Evolutionary conservation across 2,888 invertebrate species (phyloP).

Genomic region (Heliconius ismenius): DNA sequence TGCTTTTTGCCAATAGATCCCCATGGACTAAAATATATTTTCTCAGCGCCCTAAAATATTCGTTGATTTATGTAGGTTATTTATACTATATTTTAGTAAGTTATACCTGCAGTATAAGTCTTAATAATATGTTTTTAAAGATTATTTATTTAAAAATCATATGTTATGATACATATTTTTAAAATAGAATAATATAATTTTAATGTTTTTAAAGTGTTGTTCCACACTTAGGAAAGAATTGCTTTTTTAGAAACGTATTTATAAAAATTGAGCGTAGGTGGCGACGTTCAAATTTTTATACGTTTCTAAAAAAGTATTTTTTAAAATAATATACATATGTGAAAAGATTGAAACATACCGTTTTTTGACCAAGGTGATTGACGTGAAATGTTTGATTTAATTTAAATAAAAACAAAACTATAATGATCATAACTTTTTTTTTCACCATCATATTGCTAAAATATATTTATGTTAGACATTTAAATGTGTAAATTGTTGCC

Average conservation of each 20-base stretch:
- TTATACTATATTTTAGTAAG: background rate
- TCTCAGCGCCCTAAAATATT: background rate
- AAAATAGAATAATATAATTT: too few relatives aligned
- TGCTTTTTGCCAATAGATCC: slow-evolving; percentile 44
- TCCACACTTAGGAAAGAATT: too few relatives aligned
- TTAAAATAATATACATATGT: background rate
- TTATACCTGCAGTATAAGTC: background rate
- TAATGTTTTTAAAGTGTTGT: too few relatives aligned
- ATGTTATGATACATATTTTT: too few relatives aligned
- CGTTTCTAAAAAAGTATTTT: too few relatives aligned
- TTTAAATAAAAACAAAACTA: slow-evolving; percentile 32
- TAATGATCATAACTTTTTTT: slow-evolving; percentile 7
- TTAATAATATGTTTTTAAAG: background rate
- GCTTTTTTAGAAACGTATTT: too few relatives aligned
- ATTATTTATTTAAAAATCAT: background rate
- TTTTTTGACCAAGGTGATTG: background rate
- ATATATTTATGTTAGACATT: slow-evolving; percentile 27
- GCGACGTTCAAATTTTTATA: too few relatives aligned
- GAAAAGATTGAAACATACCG: background rate
- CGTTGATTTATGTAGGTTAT: background rate
- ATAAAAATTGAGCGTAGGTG: too few relatives aligned
- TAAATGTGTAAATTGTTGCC: slow-evolving; percentile 37
- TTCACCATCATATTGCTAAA: slow-evolving; percentile 25
- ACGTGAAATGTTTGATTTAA: slow-evolving; percentile 30
- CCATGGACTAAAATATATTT: slow-evolving; percentile 63